Percentiles rank a stretch among this genome's conserved stretches.
Evolutionary conservation across 2,797 vertebrate species (phyloP).

Genomic region (Falco novaeseelandiae): DNA sequence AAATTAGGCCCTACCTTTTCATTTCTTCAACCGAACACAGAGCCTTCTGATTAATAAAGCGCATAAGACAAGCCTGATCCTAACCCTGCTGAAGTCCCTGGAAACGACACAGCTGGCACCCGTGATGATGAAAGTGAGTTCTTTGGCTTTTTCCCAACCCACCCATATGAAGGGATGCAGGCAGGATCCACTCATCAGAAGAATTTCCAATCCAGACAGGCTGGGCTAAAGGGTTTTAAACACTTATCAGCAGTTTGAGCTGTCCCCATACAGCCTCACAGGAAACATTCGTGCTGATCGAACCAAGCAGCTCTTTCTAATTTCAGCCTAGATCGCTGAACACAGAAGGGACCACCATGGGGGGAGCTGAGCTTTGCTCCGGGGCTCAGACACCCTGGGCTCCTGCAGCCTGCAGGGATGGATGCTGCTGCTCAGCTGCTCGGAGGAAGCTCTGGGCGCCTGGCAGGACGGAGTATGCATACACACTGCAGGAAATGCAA

Average conservation of each 20-base stretch:
- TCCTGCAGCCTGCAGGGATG: background rate
- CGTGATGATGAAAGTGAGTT: fast-evolving
- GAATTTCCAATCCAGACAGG: background rate
- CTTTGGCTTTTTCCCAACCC: background rate
- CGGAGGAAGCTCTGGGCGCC: background rate
- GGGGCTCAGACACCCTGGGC: background rate
- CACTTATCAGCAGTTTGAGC: fast-evolving
- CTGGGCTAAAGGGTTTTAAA: background rate
- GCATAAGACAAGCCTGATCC: background rate
- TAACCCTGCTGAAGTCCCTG: background rate
- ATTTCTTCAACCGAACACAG: background rate
- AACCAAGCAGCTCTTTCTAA: background rate
- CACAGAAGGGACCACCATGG: fast-evolving
- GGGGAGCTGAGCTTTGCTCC: background rate
- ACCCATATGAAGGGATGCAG: fast-evolving
- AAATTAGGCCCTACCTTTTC: background rate
- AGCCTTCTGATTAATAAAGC: background rate
- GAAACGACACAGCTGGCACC: background rate
- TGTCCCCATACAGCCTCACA: background rate
- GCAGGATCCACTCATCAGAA: background rate
- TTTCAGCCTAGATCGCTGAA: background rate
- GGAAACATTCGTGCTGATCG: fast-evolving
- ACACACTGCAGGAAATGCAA: background rate
- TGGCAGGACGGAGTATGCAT: background rate
- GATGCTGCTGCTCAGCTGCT: background rate